Evolutionary conservation across 1,140 invertebrate species (phyloP), one percentile per base, ranked within the genome.

Genomic region (Akabosia matsudoensis): DNA sequence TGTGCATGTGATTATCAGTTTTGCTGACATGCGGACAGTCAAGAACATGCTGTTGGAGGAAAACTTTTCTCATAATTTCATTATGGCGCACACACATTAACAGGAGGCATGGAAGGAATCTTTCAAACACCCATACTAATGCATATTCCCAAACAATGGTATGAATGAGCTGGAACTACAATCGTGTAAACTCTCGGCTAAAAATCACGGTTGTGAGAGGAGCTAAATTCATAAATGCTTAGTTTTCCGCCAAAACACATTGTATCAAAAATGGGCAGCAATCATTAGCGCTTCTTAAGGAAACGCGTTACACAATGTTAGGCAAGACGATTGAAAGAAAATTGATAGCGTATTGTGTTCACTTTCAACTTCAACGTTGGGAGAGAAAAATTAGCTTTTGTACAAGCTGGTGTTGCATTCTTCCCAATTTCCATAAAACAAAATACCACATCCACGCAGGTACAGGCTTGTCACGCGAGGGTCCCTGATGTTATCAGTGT

Each of bases 141-240:
- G 7, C 7, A 45, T 45, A 45, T 10, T 45, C 37, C 37, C 7
- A n/a, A n/a, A n/a, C n/a, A n/a, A n/a, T n/a, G n/a, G n/a, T n/a
- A n/a, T n/a, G n/a, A n/a, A n/a, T n/a, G n/a, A n/a, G n/a, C n/a
- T 45, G 7, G 37, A 45, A 61, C 14, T 4, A 61, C 31, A 10
- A 30, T 67, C 61, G 4, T 67, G 10, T 67, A 13, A 2, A 31
- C 26, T 67, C 61, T 67, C 28, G 26, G n/a, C n/a, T n/a, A 24
- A 30, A 67, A 30, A 30, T 67, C 61, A 67, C 61, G 61, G 61
- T 67, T 67, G 61, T 30, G 61, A 67, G 61, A 67, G 26, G 61
- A 67, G 61, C 61, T 30, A 67, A 67, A 67, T n/a, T 56, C 54
- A 56, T 56, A n/a, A 56, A 56, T 56, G 14, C 22, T n/a, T n/a